phyloP scores from a whole-genome alignment of 2,888 invertebrate species.

The Drosophila buzzatii region DNA sequence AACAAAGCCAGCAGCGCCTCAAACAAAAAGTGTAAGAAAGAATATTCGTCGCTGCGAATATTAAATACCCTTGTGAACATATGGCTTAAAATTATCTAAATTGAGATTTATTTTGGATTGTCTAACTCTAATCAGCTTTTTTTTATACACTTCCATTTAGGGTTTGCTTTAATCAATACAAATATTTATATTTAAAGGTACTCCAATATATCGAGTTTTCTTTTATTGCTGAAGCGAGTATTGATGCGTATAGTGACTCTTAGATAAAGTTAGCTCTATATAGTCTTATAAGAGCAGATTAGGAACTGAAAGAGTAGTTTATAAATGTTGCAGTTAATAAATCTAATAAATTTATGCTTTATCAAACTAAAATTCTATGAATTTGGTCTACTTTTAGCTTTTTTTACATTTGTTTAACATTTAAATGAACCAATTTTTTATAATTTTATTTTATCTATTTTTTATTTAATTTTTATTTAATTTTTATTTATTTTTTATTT shows the following conservation, averaged over 20 bases:
- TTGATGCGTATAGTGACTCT: neutral
- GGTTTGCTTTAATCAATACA: neutral
- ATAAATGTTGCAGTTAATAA: too few relatives aligned
- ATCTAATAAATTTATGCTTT: too few relatives aligned
- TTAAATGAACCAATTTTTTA: too few relatives aligned
- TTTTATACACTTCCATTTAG: neutral
- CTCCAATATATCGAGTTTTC: neutral
- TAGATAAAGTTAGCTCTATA: too few relatives aligned
- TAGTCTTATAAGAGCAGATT: too few relatives aligned
- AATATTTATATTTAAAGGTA: neutral
- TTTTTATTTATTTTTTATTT: too few relatives aligned
- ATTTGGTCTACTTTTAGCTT: too few relatives aligned
- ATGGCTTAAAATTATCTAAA: neutral
- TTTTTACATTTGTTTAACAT: too few relatives aligned
- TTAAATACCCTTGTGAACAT: constrained; percentile 2
- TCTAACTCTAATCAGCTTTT: neutral
- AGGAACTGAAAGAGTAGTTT: too few relatives aligned
- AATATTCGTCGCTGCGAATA: neutral
- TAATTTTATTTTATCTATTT: too few relatives aligned
- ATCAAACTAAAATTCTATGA: too few relatives aligned
- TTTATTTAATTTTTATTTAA: too few relatives aligned
- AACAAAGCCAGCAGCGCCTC: constrained; percentile 12
- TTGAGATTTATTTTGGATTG: neutral
- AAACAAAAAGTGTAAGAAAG: constrained; percentile 22
- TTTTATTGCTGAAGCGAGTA: neutral